These are phyloP conservation scores for Ypsolopha scabrella DNA, from an alignment of 2,888 invertebrate species.

Conservation along the genomic window DNA sequence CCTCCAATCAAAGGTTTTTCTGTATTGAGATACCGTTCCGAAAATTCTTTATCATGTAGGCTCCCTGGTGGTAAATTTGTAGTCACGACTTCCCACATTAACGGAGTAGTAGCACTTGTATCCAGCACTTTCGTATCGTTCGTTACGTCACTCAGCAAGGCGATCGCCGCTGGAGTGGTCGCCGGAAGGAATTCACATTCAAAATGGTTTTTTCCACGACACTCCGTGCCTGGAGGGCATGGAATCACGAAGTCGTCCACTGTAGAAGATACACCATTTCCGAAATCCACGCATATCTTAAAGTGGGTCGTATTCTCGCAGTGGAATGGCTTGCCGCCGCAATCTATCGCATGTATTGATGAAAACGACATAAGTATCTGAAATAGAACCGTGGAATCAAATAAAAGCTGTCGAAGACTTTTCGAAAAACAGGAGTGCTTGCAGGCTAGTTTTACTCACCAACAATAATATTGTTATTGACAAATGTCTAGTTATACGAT, in stretches of 20 bases:
- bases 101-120: slow-evolving; percentile 2
- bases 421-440: no score
- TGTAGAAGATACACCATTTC: slow-evolving; percentile 44
- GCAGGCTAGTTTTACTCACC: no score
- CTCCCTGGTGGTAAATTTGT: slow-evolving; percentile 1
- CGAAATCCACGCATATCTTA: slow-evolving; percentile 60
- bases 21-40: slow-evolving; percentile 8
- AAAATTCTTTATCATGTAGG: slow-evolving; percentile 4
- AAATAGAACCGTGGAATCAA: no score
- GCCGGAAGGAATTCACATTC: slow-evolving; percentile 45
- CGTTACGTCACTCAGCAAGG: slow-evolving; percentile 13
- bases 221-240: slow-evolving; percentile 46
- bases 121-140: slow-evolving; percentile 7
- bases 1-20: neutral
- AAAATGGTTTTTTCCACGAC: slow-evolving; percentile 33
- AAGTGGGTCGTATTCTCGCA: slow-evolving; percentile 60
- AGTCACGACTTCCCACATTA: slow-evolving; percentile 5
- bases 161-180: slow-evolving; percentile 16
- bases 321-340: slow-evolving; percentile 55
- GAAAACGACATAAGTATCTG: no score
- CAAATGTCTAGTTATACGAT: neutral
- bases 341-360: slow-evolving; percentile 25
- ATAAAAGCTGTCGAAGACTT: no score
- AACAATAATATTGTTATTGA: no score
- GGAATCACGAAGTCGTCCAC: slow-evolving; percentile 45